phyloP scores from a whole-genome alignment of 35 echinoderm and acorn worm genomes.

The Chiridota heheva region DNA sequence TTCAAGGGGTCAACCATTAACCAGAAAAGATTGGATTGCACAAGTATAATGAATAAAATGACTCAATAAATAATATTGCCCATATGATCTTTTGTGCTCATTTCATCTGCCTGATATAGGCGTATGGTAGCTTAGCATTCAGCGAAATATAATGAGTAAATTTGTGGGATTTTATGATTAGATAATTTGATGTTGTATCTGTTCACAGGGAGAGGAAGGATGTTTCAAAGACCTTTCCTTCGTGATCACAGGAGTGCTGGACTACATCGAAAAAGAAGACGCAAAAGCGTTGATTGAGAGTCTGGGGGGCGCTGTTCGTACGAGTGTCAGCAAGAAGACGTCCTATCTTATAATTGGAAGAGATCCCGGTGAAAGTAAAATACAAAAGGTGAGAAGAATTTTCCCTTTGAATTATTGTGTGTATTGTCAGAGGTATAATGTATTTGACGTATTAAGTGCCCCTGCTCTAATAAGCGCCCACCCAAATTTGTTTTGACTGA shows the following conservation, averaged over 20 bases:
- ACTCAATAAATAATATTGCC: too few species aligned
- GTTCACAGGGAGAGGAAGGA: conserved; percentile 60
- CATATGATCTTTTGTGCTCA: background rate
- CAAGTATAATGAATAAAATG: too few species aligned
- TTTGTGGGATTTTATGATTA: too few species aligned
- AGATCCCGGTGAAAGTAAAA: conserved; percentile 72
- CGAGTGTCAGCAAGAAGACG: conserved; percentile 81
- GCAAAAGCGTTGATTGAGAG: conserved; percentile 59
- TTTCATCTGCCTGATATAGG: background rate
- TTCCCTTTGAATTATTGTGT: background rate
- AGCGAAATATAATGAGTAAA: too few species aligned
- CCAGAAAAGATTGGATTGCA: too few species aligned
- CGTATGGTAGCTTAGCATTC: too few species aligned
- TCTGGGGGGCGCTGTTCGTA: conserved; percentile 64
- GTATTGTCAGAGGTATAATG: background rate
- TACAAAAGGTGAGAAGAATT: conserved; percentile 60
- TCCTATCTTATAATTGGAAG: conserved; percentile 72
- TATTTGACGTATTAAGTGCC: background rate
- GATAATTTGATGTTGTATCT: too few species aligned
- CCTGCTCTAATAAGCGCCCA: too few species aligned
- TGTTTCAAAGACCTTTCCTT: conserved; percentile 84
- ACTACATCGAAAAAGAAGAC: conserved; percentile 84
- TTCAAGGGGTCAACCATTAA: too few species aligned
- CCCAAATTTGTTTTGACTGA: too few species aligned
- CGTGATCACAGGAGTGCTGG: conserved; percentile 81